These are phyloP conservation scores for Heliconius hewitsoni DNA, from an alignment of 1,140 invertebrate species.

Conservation along the genomic window DNA sequence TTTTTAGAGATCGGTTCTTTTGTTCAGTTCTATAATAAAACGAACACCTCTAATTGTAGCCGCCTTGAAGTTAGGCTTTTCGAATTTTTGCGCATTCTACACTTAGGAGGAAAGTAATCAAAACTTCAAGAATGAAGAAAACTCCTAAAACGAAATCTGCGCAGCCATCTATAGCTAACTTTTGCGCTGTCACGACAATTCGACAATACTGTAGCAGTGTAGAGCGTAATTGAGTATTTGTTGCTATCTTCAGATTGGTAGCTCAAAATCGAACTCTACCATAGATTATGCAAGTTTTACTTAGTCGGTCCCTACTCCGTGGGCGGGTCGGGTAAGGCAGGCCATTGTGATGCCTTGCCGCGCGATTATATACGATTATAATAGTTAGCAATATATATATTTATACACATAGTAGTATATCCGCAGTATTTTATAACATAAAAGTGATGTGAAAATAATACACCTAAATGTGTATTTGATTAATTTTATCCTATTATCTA, in stretches of 20 bases:
- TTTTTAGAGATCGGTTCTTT: too few relatives aligned
- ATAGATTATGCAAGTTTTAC: slow-evolving; percentile 39
- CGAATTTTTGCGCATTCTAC: too few relatives aligned
- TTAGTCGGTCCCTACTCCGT: slow-evolving; percentile 36
- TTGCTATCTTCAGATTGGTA: slow-evolving; percentile 23
- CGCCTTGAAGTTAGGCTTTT: too few relatives aligned
- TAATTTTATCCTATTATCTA: not conserved
- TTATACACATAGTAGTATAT: slow-evolving; percentile 12
- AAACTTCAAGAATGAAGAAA: too few relatives aligned
- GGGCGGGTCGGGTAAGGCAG: slow-evolving; percentile 38
- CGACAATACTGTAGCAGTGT: not conserved
- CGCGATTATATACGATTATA: slow-evolving; percentile 40
- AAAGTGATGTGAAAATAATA: slow-evolving; percentile 45
- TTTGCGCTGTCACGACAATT: not conserved
- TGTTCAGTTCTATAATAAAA: too few relatives aligned
- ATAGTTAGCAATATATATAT: slow-evolving; percentile 33
- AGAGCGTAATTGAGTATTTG: slow-evolving; percentile 15
- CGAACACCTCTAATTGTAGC: too few relatives aligned
- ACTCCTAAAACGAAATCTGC: too few relatives aligned
- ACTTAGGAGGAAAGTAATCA: too few relatives aligned
- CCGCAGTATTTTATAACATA: slow-evolving; percentile 31
- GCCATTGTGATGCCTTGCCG: slow-evolving; percentile 40
- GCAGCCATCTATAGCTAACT: too few relatives aligned
- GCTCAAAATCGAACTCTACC: slow-evolving; percentile 38
- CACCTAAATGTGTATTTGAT: slow-evolving; percentile 7